phyloP scores from a whole-genome alignment of 2,113 vertebrate species.

The Mustela nigripes region DNA sequence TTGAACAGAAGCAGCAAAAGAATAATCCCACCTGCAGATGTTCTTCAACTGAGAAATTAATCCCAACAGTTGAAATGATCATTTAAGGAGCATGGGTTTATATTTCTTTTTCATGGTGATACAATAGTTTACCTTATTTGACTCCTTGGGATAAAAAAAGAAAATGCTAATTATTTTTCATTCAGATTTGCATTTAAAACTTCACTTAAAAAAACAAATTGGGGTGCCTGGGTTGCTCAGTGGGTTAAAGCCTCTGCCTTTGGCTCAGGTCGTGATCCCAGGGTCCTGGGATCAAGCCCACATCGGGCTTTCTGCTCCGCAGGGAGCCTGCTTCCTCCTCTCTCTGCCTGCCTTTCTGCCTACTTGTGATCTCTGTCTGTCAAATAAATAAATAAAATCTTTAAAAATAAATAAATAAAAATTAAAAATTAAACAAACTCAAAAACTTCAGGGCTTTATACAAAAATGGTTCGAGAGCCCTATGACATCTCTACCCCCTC shows the following conservation, averaged over 20 bases:
- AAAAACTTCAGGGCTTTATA: not conserved
- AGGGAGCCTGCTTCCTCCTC: too few species aligned
- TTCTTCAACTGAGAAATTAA: slow-evolving; percentile 49
- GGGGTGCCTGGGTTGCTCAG: too few species aligned
- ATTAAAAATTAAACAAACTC: accelerated
- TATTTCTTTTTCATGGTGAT: slow-evolving; percentile 11
- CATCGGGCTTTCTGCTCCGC: too few species aligned
- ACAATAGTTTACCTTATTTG: slow-evolving; percentile 55
- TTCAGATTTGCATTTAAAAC: slow-evolving; percentile 47
- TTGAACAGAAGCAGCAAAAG: slow-evolving; percentile 46
- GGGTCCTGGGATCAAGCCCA: too few species aligned
- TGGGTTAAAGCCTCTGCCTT: too few species aligned
- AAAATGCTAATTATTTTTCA: slow-evolving; percentile 44
- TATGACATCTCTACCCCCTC: accelerated
- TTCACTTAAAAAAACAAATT: not conserved
- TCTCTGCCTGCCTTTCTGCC: too few species aligned
- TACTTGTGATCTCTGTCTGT: too few species aligned
- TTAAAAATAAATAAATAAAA: too few species aligned
- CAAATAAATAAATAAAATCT: too few species aligned
- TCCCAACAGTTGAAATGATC: slow-evolving; percentile 14
- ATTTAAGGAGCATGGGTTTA: not conserved
- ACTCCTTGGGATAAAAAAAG: not conserved
- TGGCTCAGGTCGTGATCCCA: too few species aligned
- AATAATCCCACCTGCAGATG: slow-evolving; percentile 52
- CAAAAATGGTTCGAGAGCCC: not conserved